These are phyloP conservation scores for Rhorus exstirpatorius DNA, from an alignment of 2,888 invertebrate genomes.

Conservation along the genomic window DNA sequence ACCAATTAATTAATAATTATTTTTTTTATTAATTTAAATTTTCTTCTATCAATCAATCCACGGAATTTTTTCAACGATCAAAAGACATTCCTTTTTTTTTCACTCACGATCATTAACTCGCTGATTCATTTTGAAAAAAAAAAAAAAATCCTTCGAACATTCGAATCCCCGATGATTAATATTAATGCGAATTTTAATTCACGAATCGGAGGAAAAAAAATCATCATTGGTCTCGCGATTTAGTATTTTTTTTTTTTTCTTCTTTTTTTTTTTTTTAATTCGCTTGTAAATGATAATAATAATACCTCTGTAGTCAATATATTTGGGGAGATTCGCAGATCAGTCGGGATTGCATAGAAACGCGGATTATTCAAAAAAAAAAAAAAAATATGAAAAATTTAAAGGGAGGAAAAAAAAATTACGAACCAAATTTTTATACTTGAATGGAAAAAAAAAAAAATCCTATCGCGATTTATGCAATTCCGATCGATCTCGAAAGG, in stretches of 20 bases:
- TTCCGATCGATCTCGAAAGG: conserved; percentile 78
- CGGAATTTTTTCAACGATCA: too few relatives aligned
- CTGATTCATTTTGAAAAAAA: too few relatives aligned
- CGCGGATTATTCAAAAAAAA: neutral
- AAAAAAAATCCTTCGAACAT: too few relatives aligned
- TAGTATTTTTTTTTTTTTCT: neutral
- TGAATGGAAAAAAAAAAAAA: conserved; percentile 29
- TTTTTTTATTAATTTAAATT: too few relatives aligned
- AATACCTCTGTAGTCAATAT: conserved; percentile 68
- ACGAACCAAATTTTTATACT: too few relatives aligned
- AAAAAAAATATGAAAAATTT: conserved; percentile 2
- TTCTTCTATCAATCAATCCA: too few relatives aligned
- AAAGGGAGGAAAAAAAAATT: neutral
- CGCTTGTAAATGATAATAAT: conserved; percentile 55
- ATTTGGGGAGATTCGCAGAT: conserved; percentile 65
- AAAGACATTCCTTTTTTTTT: neutral
- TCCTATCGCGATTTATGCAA: conserved; percentile 62
- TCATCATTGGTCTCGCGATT: neutral
- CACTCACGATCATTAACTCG: neutral
- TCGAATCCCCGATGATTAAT: too few relatives aligned
- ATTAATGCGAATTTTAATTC: too few relatives aligned
- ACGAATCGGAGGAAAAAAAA: too few relatives aligned
- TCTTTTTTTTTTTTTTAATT: neutral
- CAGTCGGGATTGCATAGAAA: conserved; percentile 59
- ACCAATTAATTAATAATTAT: too few relatives aligned